These are phyloP conservation scores for Cavia aperea DNA, from an alignment of 2,113 vertebrate species.

Conservation along the genomic window DNA sequence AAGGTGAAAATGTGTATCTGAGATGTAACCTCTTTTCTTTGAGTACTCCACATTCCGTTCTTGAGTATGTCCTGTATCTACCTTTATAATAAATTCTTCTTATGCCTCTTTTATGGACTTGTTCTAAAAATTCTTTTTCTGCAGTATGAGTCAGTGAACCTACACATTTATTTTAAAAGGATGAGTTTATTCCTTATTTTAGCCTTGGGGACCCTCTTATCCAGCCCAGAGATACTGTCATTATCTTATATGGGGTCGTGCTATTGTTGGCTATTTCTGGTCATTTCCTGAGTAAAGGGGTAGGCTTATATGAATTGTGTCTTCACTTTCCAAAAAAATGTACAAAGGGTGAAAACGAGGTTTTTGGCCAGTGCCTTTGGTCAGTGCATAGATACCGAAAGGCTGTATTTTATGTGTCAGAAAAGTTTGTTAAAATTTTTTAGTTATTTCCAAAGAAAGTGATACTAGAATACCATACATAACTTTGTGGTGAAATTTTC, in stretches of 20 bases:
- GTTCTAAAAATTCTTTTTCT: neutral
- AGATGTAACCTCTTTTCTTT: neutral
- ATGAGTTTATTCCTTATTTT: neutral
- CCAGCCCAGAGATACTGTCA: neutral
- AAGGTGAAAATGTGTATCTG: neutral
- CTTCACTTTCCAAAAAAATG: neutral
- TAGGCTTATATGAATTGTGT: neutral
- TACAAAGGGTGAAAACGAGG: too few species aligned
- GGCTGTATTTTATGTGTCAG: neutral
- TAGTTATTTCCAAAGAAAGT: neutral
- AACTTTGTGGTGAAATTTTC: neutral
- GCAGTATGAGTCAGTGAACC: neutral
- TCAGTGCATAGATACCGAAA: too few species aligned
- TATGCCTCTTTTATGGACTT: neutral
- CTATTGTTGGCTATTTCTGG: neutral
- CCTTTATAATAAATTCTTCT: neutral
- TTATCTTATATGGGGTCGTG: neutral
- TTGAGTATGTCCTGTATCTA: neutral
- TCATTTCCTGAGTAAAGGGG: neutral
- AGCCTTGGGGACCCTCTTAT: neutral
- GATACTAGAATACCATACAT: neutral
- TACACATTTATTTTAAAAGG: neutral
- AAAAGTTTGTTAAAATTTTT: neutral
- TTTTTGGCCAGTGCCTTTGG: neutral
- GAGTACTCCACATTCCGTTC: neutral